Percentiles rank a stretch among this genome's conserved stretches.
phyloP scores from a whole-genome alignment of 2,113 vertebrate genomes.

The Callorhinus ursinus region DNA sequence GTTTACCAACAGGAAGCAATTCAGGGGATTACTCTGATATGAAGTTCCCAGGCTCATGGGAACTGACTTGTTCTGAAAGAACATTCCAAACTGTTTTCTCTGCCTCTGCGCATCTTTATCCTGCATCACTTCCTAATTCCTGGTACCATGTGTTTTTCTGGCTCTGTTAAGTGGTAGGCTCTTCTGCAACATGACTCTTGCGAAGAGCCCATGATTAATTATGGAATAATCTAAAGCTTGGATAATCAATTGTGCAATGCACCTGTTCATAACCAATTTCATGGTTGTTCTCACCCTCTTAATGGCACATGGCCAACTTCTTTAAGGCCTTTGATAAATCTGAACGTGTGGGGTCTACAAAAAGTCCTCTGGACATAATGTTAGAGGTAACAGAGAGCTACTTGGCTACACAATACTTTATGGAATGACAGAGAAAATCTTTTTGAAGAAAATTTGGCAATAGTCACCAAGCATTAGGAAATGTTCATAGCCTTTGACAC shows the following conservation, averaged over 20 bases:
- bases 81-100: neutral
- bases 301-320: neutral
- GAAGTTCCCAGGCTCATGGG: neutral
- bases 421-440: neutral
- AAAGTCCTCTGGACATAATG: neutral
- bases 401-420: neutral
- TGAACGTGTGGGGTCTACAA: neutral
- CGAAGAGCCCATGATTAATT: constrained; percentile 23
- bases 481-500: neutral
- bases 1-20: neutral
- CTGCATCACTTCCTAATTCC: neutral
- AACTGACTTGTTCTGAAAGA: neutral
- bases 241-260: neutral
- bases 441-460: neutral
- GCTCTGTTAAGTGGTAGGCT: neutral
- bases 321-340: neutral
- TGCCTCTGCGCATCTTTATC: neutral
- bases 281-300: neutral
- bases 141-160: neutral
- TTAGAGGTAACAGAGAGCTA: neutral
- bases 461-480: neutral
- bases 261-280: constrained; percentile 46
- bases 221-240: neutral
- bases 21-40: neutral
- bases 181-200: neutral